Conservation (phyloP, 2,888 invertebrate genomes). For the Nomada flava region DNA sequence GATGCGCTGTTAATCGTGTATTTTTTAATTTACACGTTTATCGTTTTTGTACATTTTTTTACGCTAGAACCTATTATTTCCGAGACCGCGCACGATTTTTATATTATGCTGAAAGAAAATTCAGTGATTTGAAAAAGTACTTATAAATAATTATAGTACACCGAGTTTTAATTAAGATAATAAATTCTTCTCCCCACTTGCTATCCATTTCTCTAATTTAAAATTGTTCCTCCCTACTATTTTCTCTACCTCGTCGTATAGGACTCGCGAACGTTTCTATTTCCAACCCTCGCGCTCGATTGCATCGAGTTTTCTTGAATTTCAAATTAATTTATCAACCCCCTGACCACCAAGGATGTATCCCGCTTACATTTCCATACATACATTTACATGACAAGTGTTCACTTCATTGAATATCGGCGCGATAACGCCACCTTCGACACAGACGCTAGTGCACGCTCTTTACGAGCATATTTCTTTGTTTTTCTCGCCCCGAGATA, state of each 20-base stretch:
- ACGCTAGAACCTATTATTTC: too few species aligned
- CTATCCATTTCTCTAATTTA: too few species aligned
- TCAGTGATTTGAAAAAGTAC: too few species aligned
- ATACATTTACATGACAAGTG: constrained; percentile 5
- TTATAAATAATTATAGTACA: too few species aligned
- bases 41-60: too few species aligned
- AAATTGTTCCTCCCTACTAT: background rate
- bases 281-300: background rate
- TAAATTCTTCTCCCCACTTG: too few species aligned
- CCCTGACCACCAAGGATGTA: background rate
- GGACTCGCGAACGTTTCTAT: background rate
- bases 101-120: too few species aligned
- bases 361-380: background rate
- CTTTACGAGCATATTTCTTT: constrained; percentile 7
- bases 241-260: background rate
- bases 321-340: background rate
- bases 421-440: constrained; percentile 22
- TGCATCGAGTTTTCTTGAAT: background rate
- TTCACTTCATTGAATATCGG: constrained; percentile 18
- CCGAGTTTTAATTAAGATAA: too few species aligned
- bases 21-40: background rate
- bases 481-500: constrained; percentile 51
- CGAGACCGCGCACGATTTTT: too few species aligned
- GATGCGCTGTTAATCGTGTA: background rate
- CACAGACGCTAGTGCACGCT: background rate